Base-by-base conservation (phyloP, 2,113 vertebrate genomes). In the Fukomys damarensis region DNA sequence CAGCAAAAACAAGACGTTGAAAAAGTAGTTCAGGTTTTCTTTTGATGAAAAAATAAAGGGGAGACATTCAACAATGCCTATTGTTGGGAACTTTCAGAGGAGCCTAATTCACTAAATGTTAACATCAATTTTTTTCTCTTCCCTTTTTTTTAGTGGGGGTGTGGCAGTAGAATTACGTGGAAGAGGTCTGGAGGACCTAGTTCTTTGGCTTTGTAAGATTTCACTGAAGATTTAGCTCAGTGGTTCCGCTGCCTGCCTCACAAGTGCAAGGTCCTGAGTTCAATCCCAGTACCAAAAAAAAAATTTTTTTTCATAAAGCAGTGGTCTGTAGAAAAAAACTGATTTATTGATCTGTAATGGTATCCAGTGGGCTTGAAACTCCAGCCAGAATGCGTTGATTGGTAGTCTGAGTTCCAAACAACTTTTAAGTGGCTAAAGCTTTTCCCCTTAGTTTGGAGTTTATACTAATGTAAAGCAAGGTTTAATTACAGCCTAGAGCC, bases 341-440 rank as follows among this genome's bases (percentile, higher is more conserved):
- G 46, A 32, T 74, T 61, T 66, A 22, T 0, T 0, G 76, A 19
- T 30, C 59, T 22, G 12, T 68, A 52, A 76, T 35, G 11, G 77
- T 22, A 32, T 65, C 77, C 77, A 72, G 72, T 24, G 80, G 58
- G 63, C 19, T 38, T 82, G 87, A 94, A 93, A 83, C 82, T 93
- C 66, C 80, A 92, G 84, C 58, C 49, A 10, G 38, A 46, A 22
- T 41, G 54, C 46, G 30, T 54, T 43, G 90, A 85, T 82, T 61
- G 30, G 30, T 56, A 26, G 17, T 26, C 58, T 24, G 59, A 22
- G 54, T 52, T 95, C 66, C 28, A 49, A 72, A 84, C 89, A 59
- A 43, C 63, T 74, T 91, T 13, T 89, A 88, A 95, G 58, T 91
- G 32, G 49, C 83, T 81, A 68, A 96, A 91, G 58, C 74, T 81